These are phyloP conservation scores for Alfaro cultratus DNA, from an alignment of 2,797 vertebrate genomes.

Conservation along the genomic window DNA sequence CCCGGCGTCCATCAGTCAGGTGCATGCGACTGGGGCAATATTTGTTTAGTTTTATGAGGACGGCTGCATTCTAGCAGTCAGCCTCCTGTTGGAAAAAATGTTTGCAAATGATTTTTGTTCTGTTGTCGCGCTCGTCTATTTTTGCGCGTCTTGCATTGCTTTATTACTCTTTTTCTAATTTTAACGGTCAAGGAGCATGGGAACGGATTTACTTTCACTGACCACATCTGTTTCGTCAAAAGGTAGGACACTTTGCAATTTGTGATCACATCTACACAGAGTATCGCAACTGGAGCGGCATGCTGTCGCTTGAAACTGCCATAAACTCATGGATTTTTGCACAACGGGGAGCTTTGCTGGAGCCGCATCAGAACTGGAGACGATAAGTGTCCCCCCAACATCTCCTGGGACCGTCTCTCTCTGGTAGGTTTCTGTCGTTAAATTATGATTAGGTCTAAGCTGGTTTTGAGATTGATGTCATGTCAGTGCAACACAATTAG, in stretches of 20 bases:
- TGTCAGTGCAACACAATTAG: neutral
- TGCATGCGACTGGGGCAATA: constrained; percentile 66
- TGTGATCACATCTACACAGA: constrained; percentile 13
- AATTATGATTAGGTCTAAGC: constrained; percentile 16
- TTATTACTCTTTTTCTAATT: neutral
- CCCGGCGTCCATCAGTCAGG: constrained; percentile 52
- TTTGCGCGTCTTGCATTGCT: constrained; percentile 2
- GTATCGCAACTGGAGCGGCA: constrained; percentile 12
- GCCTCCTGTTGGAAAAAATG: constrained; percentile 45
- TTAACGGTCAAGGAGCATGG: constrained; percentile 21
- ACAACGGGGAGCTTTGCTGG: constrained; percentile 18
- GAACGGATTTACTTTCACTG: constrained; percentile 51
- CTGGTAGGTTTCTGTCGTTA: constrained; percentile 22
- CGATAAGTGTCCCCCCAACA: constrained; percentile 27
- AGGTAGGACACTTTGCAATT: constrained; percentile 61
- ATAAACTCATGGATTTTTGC: constrained; percentile 39
- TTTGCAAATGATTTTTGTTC: constrained; percentile 37
- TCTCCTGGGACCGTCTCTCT: constrained; percentile 49
- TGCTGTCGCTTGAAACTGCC: constrained; percentile 12
- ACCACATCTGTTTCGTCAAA: constrained; percentile 51
- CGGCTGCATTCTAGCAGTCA: constrained; percentile 60
- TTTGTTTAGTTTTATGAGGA: constrained; percentile 68
- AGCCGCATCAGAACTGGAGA: constrained; percentile 33
- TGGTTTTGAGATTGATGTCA: constrained; percentile 8
- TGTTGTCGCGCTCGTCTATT: constrained; percentile 38